A percentile compares a stretch with the other conserved stretches of the same genome.
These are phyloP conservation scores for Apodemia mormo DNA, from an alignment of 2,888 invertebrate species.

Conservation along the genomic window DNA sequence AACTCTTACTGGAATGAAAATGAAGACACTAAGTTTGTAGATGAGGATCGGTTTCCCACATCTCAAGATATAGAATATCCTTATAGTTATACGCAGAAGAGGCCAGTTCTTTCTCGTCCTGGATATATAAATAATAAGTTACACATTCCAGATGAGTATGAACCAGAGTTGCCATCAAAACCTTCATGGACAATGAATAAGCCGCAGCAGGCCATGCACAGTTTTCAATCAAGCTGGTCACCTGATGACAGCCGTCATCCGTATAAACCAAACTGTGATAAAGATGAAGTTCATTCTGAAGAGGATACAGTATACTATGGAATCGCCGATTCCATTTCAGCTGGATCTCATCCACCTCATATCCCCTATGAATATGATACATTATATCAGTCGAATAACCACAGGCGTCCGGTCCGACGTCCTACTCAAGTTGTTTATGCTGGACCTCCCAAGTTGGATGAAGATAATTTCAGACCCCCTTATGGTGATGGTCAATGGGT, in stretches of 20 bases:
- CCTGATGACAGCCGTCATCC: slow-evolving; percentile 69
- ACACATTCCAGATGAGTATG: slow-evolving; percentile 59
- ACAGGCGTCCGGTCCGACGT: slow-evolving; percentile 63
- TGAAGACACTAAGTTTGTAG: slow-evolving; percentile 53
- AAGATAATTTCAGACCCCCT: slow-evolving; percentile 82
- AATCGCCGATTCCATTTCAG: slow-evolving; percentile 68
- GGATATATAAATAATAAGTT: slow-evolving; percentile 68
- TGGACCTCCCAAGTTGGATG: slow-evolving; percentile 62
- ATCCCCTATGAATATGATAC: slow-evolving; percentile 76
- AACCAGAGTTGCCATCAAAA: slow-evolving; percentile 65
- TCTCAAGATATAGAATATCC: slow-evolving; percentile 53
- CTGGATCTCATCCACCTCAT: slow-evolving; percentile 73
- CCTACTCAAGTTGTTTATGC: slow-evolving; percentile 78
- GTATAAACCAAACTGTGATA: slow-evolving; percentile 68
- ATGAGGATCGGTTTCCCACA: slow-evolving; percentile 45
- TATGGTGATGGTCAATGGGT: slow-evolving; percentile 90
- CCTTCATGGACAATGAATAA: slow-evolving; percentile 61
- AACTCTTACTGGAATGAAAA: slow-evolving; percentile 62
- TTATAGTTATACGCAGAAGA: slow-evolving; percentile 61
- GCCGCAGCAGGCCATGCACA: slow-evolving; percentile 55
- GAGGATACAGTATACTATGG: slow-evolving; percentile 65
- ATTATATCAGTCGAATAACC: slow-evolving; percentile 57
- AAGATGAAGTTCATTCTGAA: slow-evolving; percentile 54
- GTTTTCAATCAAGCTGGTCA: slow-evolving; percentile 60
- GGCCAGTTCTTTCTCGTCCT: slow-evolving; percentile 59